These are phyloP conservation scores for Poliocrania exsul DNA, from an alignment of 2,797 vertebrate species.

Conservation along the genomic window DNA sequence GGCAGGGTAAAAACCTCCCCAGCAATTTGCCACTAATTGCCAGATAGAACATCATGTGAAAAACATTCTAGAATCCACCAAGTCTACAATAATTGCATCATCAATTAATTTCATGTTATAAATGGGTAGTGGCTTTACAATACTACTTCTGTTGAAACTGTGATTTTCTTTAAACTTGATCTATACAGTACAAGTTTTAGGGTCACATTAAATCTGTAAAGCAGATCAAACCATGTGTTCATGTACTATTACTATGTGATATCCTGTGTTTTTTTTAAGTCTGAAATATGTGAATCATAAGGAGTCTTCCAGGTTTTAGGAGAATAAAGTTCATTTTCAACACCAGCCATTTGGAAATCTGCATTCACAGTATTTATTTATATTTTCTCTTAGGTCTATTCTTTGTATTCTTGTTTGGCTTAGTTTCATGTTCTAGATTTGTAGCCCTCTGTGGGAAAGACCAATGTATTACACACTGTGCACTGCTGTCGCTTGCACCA, in stretches of 20 bases:
- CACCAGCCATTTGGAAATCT: not conserved
- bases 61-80: not conserved
- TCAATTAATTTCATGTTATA: not conserved
- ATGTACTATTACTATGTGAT: not conserved
- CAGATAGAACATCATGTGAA: not conserved
- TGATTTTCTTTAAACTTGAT: not conserved
- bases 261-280: not conserved
- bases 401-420: not conserved
- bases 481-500: not conserved
- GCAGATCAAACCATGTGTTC: not conserved
- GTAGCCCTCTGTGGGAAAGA: not conserved
- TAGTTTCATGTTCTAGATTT: not conserved
- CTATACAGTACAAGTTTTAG: not conserved
- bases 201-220: not conserved
- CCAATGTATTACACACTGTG: not conserved
- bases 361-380: not conserved
- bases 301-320: not conserved
- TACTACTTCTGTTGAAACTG: not conserved
- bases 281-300: not conserved
- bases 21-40: not conserved
- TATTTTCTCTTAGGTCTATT: not conserved
- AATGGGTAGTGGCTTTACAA: not conserved
- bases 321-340: not conserved
- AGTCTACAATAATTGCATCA: not conserved
- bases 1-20: constrained; percentile 19